Percentiles rank a stretch among this genome's conserved stretches.
These are phyloP conservation scores for Zophobas atratus DNA, from an alignment of 1,140 invertebrate species.

Conservation along the genomic window DNA sequence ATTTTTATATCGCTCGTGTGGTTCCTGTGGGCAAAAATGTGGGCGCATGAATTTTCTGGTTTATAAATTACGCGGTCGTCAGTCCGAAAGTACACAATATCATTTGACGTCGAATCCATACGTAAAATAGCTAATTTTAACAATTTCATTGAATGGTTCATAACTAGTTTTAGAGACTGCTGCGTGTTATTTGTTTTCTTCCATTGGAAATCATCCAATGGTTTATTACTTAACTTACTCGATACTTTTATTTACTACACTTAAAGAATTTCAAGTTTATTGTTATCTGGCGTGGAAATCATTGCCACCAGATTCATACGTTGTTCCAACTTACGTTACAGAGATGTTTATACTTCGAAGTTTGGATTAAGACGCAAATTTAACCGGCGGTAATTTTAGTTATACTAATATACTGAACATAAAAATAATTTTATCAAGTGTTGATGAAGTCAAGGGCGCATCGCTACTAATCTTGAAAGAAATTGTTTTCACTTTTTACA, in stretches of 20 bases:
- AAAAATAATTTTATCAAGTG: conserved; percentile 7
- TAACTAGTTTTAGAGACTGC: not conserved
- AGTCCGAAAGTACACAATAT: too few relatives aligned
- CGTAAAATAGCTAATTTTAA: not conserved
- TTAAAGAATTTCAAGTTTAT: too few relatives aligned
- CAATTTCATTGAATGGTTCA: not conserved
- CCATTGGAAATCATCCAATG: conserved; percentile 31
- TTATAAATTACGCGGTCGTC: too few relatives aligned
- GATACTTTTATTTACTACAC: not conserved
- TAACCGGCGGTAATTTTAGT: conserved; percentile 9
- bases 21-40: too few relatives aligned
- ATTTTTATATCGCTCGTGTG: too few relatives aligned
- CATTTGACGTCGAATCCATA: not conserved
- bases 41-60: too few relatives aligned
- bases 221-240: not conserved
- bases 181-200: conserved; percentile 24
- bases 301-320: too few relatives aligned
- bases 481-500: not conserved
- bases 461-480: not conserved
- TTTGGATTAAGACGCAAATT: not conserved
- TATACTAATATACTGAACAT: conserved; percentile 2
- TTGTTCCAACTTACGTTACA: not conserved
- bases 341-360: not conserved
- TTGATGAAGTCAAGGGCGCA: conserved; percentile 19
- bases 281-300: too few relatives aligned